These are phyloP conservation scores for Aphidius gifuensis DNA, from an alignment of 1,140 invertebrate species.

Conservation along the genomic window DNA sequence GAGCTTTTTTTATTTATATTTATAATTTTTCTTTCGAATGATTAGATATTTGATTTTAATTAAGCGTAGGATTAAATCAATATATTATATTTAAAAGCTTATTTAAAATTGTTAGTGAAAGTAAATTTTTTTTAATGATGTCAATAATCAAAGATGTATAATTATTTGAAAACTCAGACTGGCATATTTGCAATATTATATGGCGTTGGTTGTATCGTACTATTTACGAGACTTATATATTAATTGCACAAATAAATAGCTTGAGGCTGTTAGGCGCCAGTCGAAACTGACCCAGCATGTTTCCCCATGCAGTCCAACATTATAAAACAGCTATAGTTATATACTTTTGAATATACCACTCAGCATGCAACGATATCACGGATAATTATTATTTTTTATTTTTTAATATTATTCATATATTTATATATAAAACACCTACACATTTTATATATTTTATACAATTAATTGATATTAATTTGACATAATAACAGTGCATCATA, in stretches of 20 bases:
- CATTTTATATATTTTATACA: too few species aligned
- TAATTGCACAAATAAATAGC: slow-evolving; percentile 55
- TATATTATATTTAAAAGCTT: too few species aligned
- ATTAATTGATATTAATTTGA: too few species aligned
- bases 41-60: neutral
- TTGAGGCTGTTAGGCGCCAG: slow-evolving; percentile 22
- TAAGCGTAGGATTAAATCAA: neutral
- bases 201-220: slow-evolving; percentile 30
- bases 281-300: neutral
- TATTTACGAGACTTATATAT: slow-evolving; percentile 56
- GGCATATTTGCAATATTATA: slow-evolving; percentile 20
- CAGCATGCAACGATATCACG: too few species aligned
- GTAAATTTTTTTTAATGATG: slow-evolving; percentile 29
- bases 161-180: slow-evolving; percentile 46
- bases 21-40: neutral
- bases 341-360: too few species aligned
- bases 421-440: too few species aligned
- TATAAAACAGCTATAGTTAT: too few species aligned
- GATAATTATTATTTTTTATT: too few species aligned
- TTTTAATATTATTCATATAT: too few species aligned
- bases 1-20: neutral
- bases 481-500: too few species aligned
- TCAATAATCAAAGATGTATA: slow-evolving; percentile 43
- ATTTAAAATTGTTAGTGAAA: too few species aligned
- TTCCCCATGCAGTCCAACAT: too few species aligned